phyloP scores from a whole-genome alignment of 1,140 invertebrate genomes.

The Drosophila sp. region DNA sequence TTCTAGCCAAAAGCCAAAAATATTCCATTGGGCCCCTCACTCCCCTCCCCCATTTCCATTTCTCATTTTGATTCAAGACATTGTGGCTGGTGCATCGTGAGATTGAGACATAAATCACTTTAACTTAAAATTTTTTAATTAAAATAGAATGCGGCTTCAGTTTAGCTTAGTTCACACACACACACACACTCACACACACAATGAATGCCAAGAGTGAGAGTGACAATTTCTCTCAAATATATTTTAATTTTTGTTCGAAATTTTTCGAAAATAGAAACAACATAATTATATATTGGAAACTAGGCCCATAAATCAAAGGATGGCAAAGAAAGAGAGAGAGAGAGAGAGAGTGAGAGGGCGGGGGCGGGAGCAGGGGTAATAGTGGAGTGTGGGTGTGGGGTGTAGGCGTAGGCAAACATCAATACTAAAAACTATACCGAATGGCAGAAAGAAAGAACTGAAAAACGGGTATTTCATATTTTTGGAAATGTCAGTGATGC shows the following conservation, averaged over 20 bases:
- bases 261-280: slow-evolving; percentile 68
- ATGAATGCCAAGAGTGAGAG: slow-evolving; percentile 25
- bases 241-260: slow-evolving; percentile 32
- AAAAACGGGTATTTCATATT: slow-evolving; percentile 22
- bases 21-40: background rate
- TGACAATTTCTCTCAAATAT: slow-evolving; percentile 55
- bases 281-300: slow-evolving; percentile 76
- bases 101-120: slow-evolving; percentile 58
- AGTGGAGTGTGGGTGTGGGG: background rate
- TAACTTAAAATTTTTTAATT: slow-evolving; percentile 70
- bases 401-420: slow-evolving; percentile 11
- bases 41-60: background rate
- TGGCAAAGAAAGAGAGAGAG: background rate
- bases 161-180: background rate
- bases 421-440: slow-evolving; percentile 9
- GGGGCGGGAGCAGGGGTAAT: slow-evolving; percentile 15
- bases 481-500: slow-evolving; percentile 10
- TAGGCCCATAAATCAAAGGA: slow-evolving; percentile 70
- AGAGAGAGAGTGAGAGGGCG: slow-evolving; percentile 17
- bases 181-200: no score
- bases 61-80: background rate
- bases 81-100: slow-evolving; percentile 2
- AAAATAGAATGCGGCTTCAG: slow-evolving; percentile 56
- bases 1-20: slow-evolving; percentile 22
- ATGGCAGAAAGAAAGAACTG: background rate